Conservation (phyloP, 2,113 vertebrate species). For the Neolamprologus longior region DNA sequence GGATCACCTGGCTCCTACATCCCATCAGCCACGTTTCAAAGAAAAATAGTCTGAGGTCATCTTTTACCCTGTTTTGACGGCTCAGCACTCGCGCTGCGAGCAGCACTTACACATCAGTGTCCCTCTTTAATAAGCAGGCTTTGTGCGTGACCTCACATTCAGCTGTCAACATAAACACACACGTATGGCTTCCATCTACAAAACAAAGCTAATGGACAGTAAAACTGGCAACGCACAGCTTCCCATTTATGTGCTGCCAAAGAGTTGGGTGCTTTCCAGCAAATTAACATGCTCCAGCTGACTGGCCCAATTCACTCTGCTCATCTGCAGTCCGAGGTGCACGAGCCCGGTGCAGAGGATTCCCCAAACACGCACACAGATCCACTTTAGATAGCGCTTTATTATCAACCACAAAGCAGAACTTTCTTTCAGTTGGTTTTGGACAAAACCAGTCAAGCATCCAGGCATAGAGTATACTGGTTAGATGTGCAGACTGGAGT, state of each 20-base stretch:
- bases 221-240: slow-evolving; percentile 18
- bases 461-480: not conserved
- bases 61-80: not conserved
- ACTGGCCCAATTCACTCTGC: slow-evolving; percentile 24
- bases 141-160: not conserved
- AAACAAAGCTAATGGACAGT: slow-evolving; percentile 23
- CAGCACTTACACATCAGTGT: not conserved
- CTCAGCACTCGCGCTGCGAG: not conserved
- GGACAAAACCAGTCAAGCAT: not conserved
- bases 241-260: slow-evolving; percentile 35
- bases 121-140: not conserved
- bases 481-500: not conserved
- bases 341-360: not conserved
- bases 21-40: not conserved
- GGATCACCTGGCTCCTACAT: not conserved
- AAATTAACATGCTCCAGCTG: slow-evolving; percentile 44
- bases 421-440: not conserved
- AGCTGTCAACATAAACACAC: slow-evolving; percentile 2
- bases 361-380: not conserved
- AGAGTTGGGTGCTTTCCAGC: slow-evolving; percentile 39
- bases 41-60: not conserved
- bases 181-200: slow-evolving; percentile 3
- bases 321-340: not conserved
- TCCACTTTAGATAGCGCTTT: not conserved
- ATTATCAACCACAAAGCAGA: not conserved